phyloP scores from a whole-genome alignment of 2,888 invertebrate species.

The Lissonota sp. region DNA sequence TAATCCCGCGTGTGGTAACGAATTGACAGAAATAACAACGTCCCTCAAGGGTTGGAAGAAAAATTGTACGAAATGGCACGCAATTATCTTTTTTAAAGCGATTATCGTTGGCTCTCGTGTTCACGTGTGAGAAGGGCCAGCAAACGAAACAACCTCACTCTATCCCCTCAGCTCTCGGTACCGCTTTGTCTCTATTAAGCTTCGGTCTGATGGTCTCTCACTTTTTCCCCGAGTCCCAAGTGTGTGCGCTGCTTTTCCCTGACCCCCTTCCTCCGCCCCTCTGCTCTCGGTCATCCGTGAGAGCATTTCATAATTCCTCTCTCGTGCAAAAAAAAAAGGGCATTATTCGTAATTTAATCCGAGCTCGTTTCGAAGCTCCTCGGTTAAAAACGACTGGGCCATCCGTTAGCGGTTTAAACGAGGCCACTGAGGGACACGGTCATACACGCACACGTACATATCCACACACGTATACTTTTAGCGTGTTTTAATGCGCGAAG shows the following conservation, averaged over 20 bases:
- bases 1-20: neutral
- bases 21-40: slow-evolving; percentile 7
- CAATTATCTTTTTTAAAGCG: slow-evolving; percentile 31
- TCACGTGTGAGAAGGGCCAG: slow-evolving; percentile 10
- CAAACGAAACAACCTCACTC: slow-evolving; percentile 21
- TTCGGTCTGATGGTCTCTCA: slow-evolving; percentile 30
- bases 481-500: slow-evolving; percentile 6
- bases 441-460: slow-evolving; percentile 9
- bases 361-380: slow-evolving; percentile 45
- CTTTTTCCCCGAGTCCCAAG: slow-evolving; percentile 26
- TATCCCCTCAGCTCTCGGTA: slow-evolving; percentile 4
- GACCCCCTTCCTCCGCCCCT: neutral
- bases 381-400: slow-evolving; percentile 52
- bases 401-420: slow-evolving; percentile 60
- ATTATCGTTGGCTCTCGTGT: slow-evolving; percentile 30
- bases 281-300: slow-evolving; percentile 4
- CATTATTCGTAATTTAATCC: slow-evolving; percentile 63
- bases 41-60: neutral
- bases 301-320: slow-evolving; percentile 52
- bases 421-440: slow-evolving; percentile 48
- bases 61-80: neutral
- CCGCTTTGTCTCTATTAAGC: slow-evolving; percentile 49
- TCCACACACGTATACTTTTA: neutral
- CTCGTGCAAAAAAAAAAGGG: slow-evolving; percentile 50
- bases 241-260: slow-evolving; percentile 21